Percentiles rank a stretch among this genome's conserved stretches.
Conservation (phyloP, 1,140 invertebrate species). For the Drosophila rhopaloa region DNA sequence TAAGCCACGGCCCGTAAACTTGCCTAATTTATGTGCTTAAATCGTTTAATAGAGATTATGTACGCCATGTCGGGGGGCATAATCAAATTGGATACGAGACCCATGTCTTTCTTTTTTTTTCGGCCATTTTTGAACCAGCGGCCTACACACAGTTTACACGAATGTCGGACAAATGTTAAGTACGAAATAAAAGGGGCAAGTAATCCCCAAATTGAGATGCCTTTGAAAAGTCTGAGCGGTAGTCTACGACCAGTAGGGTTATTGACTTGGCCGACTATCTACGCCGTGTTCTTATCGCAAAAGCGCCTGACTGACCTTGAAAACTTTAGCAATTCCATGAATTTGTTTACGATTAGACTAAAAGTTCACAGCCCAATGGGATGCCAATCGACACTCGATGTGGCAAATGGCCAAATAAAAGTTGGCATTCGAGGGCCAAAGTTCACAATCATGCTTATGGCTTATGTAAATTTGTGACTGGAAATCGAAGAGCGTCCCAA, state of each 20-base stretch:
- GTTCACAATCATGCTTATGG: slow-evolving; percentile 71
- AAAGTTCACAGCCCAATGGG: slow-evolving; percentile 60
- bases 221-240: not conserved
- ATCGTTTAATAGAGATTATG: slow-evolving; percentile 81
- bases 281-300: slow-evolving; percentile 1
- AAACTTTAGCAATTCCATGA: slow-evolving; percentile 60
- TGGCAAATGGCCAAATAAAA: slow-evolving; percentile 55
- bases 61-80: slow-evolving; percentile 71
- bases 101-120: slow-evolving; percentile 39
- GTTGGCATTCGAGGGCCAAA: slow-evolving; percentile 65
- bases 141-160: slow-evolving; percentile 56
- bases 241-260: slow-evolving; percentile 16
- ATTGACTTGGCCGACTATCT: slow-evolving; percentile 24
- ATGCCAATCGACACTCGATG: slow-evolving; percentile 65
- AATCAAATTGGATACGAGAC: slow-evolving; percentile 60
- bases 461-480: slow-evolving; percentile 67
- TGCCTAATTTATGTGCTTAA: slow-evolving; percentile 78
- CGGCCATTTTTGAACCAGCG: not conserved
- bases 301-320: slow-evolving; percentile 35
- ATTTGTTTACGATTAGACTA: slow-evolving; percentile 75
- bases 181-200: slow-evolving; percentile 33
- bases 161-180: slow-evolving; percentile 49
- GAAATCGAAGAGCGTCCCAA: slow-evolving; percentile 10
- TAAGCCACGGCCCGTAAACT: slow-evolving; percentile 64
- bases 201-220: slow-evolving; percentile 26